phyloP scores from a whole-genome alignment of 2,888 invertebrate genomes.

The Dolichomitus sp. region DNA sequence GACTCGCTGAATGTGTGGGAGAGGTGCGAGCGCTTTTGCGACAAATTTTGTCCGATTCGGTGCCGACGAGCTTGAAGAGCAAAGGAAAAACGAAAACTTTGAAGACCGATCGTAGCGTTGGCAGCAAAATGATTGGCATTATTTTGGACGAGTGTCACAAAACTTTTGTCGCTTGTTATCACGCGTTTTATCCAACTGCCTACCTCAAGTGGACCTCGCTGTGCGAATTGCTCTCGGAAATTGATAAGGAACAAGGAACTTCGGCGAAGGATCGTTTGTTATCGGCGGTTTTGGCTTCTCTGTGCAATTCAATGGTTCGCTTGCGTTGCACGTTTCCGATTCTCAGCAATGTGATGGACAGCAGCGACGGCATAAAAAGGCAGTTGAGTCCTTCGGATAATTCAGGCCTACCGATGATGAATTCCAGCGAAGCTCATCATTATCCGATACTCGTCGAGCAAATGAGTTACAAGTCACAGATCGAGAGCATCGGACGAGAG shows the following conservation, averaged over 20 bases:
- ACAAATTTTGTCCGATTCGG: constrained; percentile 93
- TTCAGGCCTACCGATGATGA: constrained; percentile 90
- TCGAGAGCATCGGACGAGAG: constrained; percentile 83
- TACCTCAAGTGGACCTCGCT: constrained; percentile 97
- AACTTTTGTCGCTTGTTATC: constrained; percentile 96
- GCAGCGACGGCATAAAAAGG: constrained; percentile 86
- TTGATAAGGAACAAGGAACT: constrained; percentile 88
- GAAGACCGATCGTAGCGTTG: constrained; percentile 74
- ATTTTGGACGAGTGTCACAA: constrained; percentile 96
- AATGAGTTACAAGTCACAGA: constrained; percentile 91
- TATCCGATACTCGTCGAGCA: constrained; percentile 93
- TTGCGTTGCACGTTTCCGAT: constrained; percentile 92
- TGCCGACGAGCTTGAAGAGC: constrained; percentile 85
- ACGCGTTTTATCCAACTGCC: constrained; percentile 98
- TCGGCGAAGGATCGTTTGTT: constrained; percentile 89
- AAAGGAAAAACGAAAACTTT: constrained; percentile 79
- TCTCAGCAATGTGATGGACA: constrained; percentile 87
- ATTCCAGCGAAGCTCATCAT: constrained; percentile 90
- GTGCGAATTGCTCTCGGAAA: constrained; percentile 92
- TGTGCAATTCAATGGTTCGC: constrained; percentile 93
- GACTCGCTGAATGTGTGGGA: constrained; percentile 94
- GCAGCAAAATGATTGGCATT: constrained; percentile 89
- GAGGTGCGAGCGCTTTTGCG: constrained; percentile 94
- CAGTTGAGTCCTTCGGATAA: constrained; percentile 91
- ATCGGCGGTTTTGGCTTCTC: constrained; percentile 94